phyloP scores from a whole-genome alignment of 1,140 invertebrate genomes.

The Brachystomella parvula region DNA sequence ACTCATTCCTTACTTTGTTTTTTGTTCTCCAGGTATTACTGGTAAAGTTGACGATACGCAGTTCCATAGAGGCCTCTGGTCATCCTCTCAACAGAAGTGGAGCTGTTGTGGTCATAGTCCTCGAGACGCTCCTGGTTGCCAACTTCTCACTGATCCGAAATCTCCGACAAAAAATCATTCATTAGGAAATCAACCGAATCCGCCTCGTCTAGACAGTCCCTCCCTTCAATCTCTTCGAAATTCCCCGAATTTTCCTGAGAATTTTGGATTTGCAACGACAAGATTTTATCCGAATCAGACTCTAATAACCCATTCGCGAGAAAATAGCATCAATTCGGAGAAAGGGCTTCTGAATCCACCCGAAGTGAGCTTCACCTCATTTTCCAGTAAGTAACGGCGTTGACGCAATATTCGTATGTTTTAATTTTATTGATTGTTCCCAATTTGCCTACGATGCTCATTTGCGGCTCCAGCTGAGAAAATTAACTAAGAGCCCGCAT shows the following conservation, averaged over 20 bases:
- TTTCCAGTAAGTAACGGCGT: too few relatives aligned
- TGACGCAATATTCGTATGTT: too few relatives aligned
- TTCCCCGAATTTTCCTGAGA: not conserved
- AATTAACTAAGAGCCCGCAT: too few relatives aligned
- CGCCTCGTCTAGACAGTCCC: too few relatives aligned
- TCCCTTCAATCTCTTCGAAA: not conserved
- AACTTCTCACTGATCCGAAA: conserved; percentile 1
- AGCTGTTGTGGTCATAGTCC: conserved; percentile 27
- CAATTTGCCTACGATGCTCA: too few relatives aligned
- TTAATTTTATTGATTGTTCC: too few relatives aligned
- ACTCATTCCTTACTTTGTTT: too few relatives aligned
- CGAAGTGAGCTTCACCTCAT: too few relatives aligned
- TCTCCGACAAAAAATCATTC: too few relatives aligned
- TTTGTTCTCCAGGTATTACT: conserved; percentile 16
- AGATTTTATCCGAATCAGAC: not conserved
- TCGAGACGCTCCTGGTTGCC: conserved; percentile 29
- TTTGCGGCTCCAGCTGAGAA: too few relatives aligned
- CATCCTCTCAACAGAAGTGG: conserved; percentile 27
- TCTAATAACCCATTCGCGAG: not conserved
- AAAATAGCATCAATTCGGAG: not conserved
- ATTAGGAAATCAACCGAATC: too few relatives aligned
- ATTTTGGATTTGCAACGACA: not conserved
- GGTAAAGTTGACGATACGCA: conserved; percentile 6
- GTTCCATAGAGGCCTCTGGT: conserved; percentile 28
- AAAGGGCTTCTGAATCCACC: too few relatives aligned